phyloP scores from a whole-genome alignment of 2,888 invertebrate species.

The Drosophila gaucha region DNA sequence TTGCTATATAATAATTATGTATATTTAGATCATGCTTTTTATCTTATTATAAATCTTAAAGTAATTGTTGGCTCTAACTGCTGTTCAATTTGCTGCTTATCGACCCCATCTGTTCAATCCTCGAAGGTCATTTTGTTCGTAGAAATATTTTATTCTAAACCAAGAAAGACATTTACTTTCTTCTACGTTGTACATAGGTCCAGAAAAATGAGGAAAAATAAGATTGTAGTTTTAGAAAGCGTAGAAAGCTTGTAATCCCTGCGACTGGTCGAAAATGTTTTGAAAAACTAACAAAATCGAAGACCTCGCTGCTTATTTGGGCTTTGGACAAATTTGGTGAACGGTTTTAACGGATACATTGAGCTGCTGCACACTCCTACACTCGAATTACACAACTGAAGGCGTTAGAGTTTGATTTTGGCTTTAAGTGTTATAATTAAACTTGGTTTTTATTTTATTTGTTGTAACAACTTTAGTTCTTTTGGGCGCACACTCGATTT shows the following conservation, averaged over 20 bases:
- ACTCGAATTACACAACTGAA: slow-evolving; percentile 9
- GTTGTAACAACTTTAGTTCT: slow-evolving; percentile 39
- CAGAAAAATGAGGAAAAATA: neutral
- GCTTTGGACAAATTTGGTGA: slow-evolving; percentile 35
- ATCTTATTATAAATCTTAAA: slow-evolving; percentile 1
- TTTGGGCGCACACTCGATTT: slow-evolving; percentile 32
- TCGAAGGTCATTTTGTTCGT: neutral
- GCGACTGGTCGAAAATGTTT: slow-evolving; percentile 1
- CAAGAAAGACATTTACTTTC: neutral
- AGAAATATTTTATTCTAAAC: no score
- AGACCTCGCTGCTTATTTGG: slow-evolving; percentile 22
- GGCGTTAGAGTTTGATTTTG: slow-evolving; percentile 32
- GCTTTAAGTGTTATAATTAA: slow-evolving; percentile 46
- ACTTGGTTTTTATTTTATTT: slow-evolving; percentile 26
- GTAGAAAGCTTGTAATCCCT: neutral
- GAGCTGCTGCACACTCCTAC: slow-evolving; percentile 18
- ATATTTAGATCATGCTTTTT: slow-evolving; percentile 14
- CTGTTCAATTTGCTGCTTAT: neutral
- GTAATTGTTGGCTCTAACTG: neutral
- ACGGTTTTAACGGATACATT: slow-evolving; percentile 29
- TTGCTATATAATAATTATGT: slow-evolving; percentile 11
- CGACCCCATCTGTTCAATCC: neutral
- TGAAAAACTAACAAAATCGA: slow-evolving; percentile 20
- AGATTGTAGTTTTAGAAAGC: slow-evolving; percentile 13
- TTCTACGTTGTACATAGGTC: slow-evolving; percentile 1